phyloP scores from a whole-genome alignment of 2,113 vertebrate genomes.

The Pollimyrus isidori region DNA sequence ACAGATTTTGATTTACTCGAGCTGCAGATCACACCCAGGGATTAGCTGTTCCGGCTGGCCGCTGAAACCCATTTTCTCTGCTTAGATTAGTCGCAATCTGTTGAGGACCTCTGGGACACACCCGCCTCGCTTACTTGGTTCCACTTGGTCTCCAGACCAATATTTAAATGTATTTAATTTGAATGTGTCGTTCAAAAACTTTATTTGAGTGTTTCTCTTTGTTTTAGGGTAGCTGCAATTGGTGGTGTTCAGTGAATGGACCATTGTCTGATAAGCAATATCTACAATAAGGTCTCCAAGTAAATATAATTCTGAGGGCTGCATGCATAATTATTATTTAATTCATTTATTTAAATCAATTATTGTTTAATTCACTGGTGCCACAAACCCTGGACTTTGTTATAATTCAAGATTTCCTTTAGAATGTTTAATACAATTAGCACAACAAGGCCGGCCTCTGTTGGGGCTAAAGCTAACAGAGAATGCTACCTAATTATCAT shows the following conservation, averaged over 20 bases:
- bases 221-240: not conserved
- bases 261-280: not conserved
- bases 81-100: conserved; percentile 16
- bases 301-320: not conserved
- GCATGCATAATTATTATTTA: not conserved
- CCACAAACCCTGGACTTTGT: not conserved
- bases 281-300: not conserved
- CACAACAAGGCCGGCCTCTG: not conserved
- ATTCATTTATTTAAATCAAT: not conserved
- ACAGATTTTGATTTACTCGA: not conserved
- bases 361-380: not conserved
- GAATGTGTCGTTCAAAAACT: conserved; percentile 9
- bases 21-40: not conserved
- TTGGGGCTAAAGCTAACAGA: not conserved
- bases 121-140: conserved; percentile 11
- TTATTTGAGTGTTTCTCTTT: not conserved
- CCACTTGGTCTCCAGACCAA: not conserved
- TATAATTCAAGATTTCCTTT: not conserved
- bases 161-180: conserved; percentile 8
- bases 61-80: conserved; percentile 15
- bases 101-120: conserved; percentile 9
- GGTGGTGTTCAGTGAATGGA: not conserved
- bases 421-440: not conserved
- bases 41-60: conserved; percentile 16
- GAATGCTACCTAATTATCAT: not conserved